Evolutionary conservation across 1,140 invertebrate species (phyloP).

Genomic region (Zophobas morio): DNA sequence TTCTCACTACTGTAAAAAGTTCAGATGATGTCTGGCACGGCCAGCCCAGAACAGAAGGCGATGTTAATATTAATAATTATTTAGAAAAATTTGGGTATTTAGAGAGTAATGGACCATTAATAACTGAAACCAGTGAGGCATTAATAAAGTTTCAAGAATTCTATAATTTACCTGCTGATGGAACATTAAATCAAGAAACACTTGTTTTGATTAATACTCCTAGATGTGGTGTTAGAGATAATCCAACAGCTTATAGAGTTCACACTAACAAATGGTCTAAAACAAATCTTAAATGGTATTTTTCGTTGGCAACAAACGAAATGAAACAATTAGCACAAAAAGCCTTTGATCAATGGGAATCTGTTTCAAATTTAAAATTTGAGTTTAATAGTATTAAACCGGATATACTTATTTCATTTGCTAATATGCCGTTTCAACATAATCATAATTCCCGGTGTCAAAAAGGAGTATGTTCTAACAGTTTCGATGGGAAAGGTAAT

Average conservation of each 20-base stretch:
- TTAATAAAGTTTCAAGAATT: no score
- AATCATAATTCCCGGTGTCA: no score
- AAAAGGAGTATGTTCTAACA: no score
- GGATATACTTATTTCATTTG: not conserved
- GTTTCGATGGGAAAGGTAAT: no score
- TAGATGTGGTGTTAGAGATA: no score
- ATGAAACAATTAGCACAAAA: no score
- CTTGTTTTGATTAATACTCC: no score
- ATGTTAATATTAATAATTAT: constrained; percentile 3
- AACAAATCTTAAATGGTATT: not conserved
- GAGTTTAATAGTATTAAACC: constrained; percentile 31
- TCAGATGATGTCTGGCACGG: constrained; percentile 21
- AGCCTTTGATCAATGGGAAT: no score
- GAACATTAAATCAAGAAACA: not conserved
- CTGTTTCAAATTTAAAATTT: constrained; percentile 35
- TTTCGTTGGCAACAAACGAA: constrained; percentile 9
- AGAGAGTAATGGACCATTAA: not conserved
- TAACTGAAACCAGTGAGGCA: no score
- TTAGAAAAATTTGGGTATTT: not conserved
- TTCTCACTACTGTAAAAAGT: not conserved
- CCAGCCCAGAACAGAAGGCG: not conserved
- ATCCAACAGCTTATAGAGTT: no score
- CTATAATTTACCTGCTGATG: no score
- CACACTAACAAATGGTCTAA: no score
- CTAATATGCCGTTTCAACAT: constrained; percentile 6